Base-by-base conservation (phyloP, 2,797 vertebrate species). In the Malacoctenus gilli region DNA sequence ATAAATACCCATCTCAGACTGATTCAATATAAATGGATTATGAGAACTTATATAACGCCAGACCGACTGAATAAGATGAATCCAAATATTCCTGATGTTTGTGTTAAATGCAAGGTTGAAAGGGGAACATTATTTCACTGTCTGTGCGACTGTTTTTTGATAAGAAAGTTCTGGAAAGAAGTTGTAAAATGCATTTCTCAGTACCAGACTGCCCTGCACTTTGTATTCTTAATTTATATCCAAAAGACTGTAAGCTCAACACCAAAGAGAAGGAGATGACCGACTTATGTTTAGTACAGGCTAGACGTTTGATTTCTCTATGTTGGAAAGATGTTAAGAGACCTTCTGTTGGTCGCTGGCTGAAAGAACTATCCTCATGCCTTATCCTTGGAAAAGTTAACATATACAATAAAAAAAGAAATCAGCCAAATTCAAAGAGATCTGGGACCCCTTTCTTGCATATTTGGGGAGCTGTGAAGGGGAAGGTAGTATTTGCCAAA, bases 21-120 rank as follows among this genome's bases (percentile, higher is more conserved):
- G 25, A 28, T 5, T 28, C 25, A 28, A 28, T 28, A 28, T 2
- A 28, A 28, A 1, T 28, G 25, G 25, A 28, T 28, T 28, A 28
- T 28, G 2, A 47, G 16, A 20, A 20, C 5, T 8, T 32, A 20
- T 32, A 47, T 32, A 2, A 47, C 7, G 19, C 30, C 11, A 1
- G 44, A 19, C n/a, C 31, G 12, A 47, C 18, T 32, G 18, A 32
- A 47, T 20, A 19, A 32, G 16, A 20, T 19, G 5, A 47, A 47
- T n/a, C 44, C 28, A 32, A n/a, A 47, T 32, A 47, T 19, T 47
- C 30, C 28, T 32, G 44, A 47, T 32, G 20, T 32, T 7, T 20
- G 30, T 6, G 5, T 46, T 32, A 47, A 47, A 34, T 13, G 16
- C 4, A 47, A n/a, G 13, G 3, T n/a, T 4, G 1, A 47, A 47